phyloP scores from a whole-genome alignment of 2,113 vertebrate species.

The Otis tarda region DNA sequence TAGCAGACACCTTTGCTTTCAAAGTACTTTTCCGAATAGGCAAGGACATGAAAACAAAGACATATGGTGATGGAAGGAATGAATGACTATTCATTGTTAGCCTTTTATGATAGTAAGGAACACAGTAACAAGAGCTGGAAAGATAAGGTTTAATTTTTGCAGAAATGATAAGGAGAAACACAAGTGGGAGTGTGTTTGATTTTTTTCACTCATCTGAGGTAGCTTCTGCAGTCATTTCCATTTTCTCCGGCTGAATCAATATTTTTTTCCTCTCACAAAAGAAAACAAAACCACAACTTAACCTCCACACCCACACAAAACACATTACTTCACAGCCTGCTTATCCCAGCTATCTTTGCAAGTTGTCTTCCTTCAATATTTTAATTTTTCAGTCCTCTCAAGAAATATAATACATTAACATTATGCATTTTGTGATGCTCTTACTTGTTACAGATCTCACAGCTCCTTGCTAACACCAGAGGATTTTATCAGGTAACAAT shows the following conservation, averaged over 20 bases:
- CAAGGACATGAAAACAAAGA: slow-evolving; percentile 7
- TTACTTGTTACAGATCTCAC: not conserved
- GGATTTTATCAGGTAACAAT: not conserved
- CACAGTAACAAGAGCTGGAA: slow-evolving; percentile 5
- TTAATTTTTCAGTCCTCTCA: slow-evolving; percentile 10
- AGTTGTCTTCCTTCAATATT: not conserved
- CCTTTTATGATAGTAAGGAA: not conserved
- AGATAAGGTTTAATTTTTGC: slow-evolving; percentile 3
- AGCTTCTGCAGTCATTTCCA: slow-evolving; percentile 21
- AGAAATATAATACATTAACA: slow-evolving; percentile 8
- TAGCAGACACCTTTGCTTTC: slow-evolving; percentile 2
- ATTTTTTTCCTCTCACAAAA: slow-evolving; percentile 60
- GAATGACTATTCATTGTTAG: slow-evolving; percentile 45
- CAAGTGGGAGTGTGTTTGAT: not conserved
- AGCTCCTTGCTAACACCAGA: not conserved
- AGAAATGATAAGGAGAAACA: slow-evolving; percentile 4
- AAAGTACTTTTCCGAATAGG: slow-evolving; percentile 15
- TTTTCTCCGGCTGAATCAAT: slow-evolving; percentile 54
- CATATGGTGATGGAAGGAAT: not conserved
- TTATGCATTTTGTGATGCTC: not conserved
- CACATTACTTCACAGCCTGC: slow-evolving; percentile 27
- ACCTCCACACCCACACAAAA: slow-evolving; percentile 36
- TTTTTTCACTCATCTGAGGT: slow-evolving; percentile 28
- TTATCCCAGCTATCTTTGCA: not conserved
- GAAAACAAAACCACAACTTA: slow-evolving; percentile 47